phyloP scores from a whole-genome alignment of 2,113 vertebrate genomes.

The Charina bottae region DNA sequence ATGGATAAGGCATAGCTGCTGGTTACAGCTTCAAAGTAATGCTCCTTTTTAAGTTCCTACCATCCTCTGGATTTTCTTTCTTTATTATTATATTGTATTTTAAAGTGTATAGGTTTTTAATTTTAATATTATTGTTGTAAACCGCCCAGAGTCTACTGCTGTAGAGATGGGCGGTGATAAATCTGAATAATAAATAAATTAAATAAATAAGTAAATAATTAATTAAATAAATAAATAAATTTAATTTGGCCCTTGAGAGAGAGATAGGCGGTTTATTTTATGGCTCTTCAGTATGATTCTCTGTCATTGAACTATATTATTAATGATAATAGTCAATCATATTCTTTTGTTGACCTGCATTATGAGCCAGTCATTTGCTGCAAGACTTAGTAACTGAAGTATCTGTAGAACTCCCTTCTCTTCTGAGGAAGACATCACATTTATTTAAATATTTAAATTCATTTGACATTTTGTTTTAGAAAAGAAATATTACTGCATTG shows the following conservation, averaged over 20 bases:
- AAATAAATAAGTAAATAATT: no score
- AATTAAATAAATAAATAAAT: no score
- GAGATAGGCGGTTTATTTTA: conserved; percentile 44
- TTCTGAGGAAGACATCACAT: not conserved
- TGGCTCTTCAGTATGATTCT: not conserved
- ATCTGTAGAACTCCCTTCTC: not conserved
- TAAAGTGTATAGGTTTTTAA: no score
- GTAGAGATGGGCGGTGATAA: no score
- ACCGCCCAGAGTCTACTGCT: no score
- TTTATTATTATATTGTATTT: no score
- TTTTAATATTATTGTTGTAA: no score
- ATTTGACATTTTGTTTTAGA: not conserved
- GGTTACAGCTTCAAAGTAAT: conserved; percentile 49
- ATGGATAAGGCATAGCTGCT: conserved; percentile 43
- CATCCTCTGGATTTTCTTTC: no score
- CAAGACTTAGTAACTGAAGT: not conserved
- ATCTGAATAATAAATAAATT: no score
- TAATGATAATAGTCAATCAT: not conserved
- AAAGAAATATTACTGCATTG: not conserved
- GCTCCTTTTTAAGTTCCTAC: no score
- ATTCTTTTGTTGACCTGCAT: not conserved
- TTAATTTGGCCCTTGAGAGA: conserved; percentile 26
- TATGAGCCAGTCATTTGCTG: not conserved
- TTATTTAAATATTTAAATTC: not conserved
- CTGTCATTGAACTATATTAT: not conserved